Percentiles rank a stretch among this genome's conserved stretches.
phyloP scores from a whole-genome alignment of 2,113 vertebrate species.

The Callithrix jacchus region DNA sequence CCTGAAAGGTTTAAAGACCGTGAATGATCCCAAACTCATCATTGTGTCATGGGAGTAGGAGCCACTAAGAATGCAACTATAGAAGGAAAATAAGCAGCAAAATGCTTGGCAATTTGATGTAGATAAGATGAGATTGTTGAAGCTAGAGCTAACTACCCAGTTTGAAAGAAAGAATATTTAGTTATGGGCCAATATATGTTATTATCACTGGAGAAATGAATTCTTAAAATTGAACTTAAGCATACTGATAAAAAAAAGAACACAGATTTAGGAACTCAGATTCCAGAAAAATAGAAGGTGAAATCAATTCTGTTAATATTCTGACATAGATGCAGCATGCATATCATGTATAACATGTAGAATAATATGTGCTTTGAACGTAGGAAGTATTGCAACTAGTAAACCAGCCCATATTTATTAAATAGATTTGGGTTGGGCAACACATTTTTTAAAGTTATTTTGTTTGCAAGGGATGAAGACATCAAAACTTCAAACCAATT shows the following conservation, averaged over 20 bases:
- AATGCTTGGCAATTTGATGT: background rate
- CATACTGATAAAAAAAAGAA: background rate
- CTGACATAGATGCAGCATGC: background rate
- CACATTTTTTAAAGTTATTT: background rate
- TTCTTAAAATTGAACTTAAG: slow-evolving; percentile 20
- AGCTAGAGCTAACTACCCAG: background rate
- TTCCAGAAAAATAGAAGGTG: background rate
- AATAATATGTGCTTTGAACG: background rate
- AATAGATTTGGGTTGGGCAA: background rate
- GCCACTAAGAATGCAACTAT: slow-evolving; percentile 51
- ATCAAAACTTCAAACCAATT: background rate
- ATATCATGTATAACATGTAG: background rate
- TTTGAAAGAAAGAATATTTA: slow-evolving; percentile 7
- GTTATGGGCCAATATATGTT: background rate
- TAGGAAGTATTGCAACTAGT: background rate
- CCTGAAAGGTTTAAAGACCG: slow-evolving; percentile 78
- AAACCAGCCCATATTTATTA: background rate
- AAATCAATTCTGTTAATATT: background rate
- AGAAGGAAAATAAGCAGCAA: background rate
- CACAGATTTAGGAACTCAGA: background rate
- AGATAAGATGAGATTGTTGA: slow-evolving; percentile 14
- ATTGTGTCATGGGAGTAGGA: slow-evolving; percentile 19
- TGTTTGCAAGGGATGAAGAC: background rate
- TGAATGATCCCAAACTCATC: slow-evolving; percentile 77
- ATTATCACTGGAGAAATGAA: background rate